Percentiles rank a stretch among this genome's conserved stretches.
These are phyloP conservation scores for Caerostris darwini DNA, from an alignment of 1,140 invertebrate species.

Conservation along the genomic window DNA sequence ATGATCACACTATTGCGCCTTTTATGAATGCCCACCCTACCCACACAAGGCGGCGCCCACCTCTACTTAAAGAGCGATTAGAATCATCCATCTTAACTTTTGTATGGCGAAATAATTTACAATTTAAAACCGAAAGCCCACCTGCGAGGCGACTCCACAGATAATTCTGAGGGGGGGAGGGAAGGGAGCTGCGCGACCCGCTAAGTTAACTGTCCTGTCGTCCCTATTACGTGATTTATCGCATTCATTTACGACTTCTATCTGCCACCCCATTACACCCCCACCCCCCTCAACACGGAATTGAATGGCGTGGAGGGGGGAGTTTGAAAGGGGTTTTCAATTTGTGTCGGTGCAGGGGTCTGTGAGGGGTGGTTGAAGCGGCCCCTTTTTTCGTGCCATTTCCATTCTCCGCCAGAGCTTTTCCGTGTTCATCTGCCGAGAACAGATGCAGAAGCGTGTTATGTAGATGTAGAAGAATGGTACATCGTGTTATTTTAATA, in stretches of 20 bases:
- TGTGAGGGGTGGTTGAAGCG: not conserved
- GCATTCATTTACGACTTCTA: slow-evolving; percentile 26
- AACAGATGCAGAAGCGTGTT: not conserved
- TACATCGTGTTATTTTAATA: not conserved
- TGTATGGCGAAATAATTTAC: not conserved
- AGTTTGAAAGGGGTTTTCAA: slow-evolving; percentile 24
- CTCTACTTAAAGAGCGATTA: not conserved
- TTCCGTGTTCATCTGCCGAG: slow-evolving; percentile 10
- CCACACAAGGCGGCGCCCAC: not conserved
- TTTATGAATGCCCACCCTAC: not conserved
- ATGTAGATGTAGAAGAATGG: not conserved
- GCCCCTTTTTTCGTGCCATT: not conserved
- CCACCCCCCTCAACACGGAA: not conserved
- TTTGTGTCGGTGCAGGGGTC: slow-evolving; percentile 31
- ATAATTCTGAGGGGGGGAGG: not conserved
- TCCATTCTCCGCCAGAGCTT: not conserved
- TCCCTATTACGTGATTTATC: slow-evolving; percentile 65
- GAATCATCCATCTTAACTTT: not conserved
- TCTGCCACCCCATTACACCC: not conserved
- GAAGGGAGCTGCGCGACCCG: not conserved
- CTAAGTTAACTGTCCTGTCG: slow-evolving; percentile 43
- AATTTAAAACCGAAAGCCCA: slow-evolving; percentile 20
- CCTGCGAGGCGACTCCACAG: not conserved
- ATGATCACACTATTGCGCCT: not conserved
- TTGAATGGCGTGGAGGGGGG: slow-evolving; percentile 2